Base-by-base conservation (phyloP, 2,797 vertebrate genomes). In the Momotus momota region DNA sequence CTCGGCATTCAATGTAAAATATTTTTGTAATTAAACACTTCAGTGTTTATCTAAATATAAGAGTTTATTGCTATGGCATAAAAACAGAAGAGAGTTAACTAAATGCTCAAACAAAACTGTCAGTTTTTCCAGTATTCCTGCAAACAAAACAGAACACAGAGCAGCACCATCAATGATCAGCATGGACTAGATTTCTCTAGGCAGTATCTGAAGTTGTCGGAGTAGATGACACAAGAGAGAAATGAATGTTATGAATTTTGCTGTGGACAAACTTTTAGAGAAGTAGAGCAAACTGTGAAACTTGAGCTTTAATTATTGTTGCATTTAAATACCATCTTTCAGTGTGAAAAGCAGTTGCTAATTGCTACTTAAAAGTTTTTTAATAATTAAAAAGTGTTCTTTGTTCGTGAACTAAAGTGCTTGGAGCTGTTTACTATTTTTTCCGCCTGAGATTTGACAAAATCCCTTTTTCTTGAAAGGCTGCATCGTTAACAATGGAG, bases 401-500 rank as follows among this genome's bases (percentile, higher is more conserved):
- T 13, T 58, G 52, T 74, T 85, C 13, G 5, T 65, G 58, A 81
- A 45, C 46, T 80, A 12, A 65, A 61, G 25, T 55, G 7, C 2
- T 2, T 64, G 66, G 79, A 70, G 52, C 60, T 45, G 2, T 43
- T 14, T 16, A 10, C 46, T 73, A 0, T 27, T 66, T 91, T 85
- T 66, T 49, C 22, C 27, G 7, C 29, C 81, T 66, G 49, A 82
- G 43, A 77, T 66, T 46, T 90, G 72, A 86, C 22, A 58, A 58
- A 45, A 64, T 5, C 48, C 31, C 12, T 38, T 82, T 90, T 51
- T 81, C 71, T 93, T 58, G 89, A 2, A 40, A 99, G 99, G 99
- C 99, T 61, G 99, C 99, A 6, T 99, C 99, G 0, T 95, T 99
- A 97, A 99, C 99, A 15, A 97, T 99, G 98, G 99, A 99, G 96